Conservation (phyloP, 2,113 vertebrate species). For the Phaethornis superciliosus region DNA sequence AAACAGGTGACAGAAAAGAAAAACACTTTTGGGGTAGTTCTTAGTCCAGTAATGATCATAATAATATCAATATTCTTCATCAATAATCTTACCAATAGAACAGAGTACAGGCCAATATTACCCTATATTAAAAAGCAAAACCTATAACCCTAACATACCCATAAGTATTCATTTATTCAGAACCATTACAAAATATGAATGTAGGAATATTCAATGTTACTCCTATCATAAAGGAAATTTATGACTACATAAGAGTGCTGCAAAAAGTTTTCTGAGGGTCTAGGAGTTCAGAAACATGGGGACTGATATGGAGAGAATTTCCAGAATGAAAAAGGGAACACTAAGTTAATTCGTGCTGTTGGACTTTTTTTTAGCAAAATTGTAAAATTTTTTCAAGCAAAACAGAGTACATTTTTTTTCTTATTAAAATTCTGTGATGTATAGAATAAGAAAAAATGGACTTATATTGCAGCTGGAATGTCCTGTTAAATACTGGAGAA, state of each 20-base stretch:
- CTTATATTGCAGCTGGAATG: neutral
- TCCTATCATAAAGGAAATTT: neutral
- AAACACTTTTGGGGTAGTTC: neutral
- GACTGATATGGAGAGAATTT: neutral
- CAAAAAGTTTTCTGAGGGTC: neutral
- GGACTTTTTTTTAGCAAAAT: neutral
- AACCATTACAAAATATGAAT: neutral
- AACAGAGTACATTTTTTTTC: neutral
- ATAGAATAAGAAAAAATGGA: neutral
- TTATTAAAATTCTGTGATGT: neutral
- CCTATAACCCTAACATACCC: too few species aligned
- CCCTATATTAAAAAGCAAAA: too few species aligned
- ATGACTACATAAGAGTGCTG: neutral
- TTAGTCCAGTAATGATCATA: neutral
- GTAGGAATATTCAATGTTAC: neutral
- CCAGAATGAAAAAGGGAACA: neutral
- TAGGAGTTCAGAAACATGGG: neutral
- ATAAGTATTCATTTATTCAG: neutral
- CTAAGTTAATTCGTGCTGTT: neutral
- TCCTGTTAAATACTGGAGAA: neutral
- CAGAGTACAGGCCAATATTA: neutral
- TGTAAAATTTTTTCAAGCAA: neutral
- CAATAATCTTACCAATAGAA: neutral
- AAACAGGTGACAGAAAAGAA: neutral
- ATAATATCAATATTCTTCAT: too few species aligned